Base-by-base conservation (phyloP, 2,888 invertebrate genomes). In the Lutraria lutraria region DNA sequence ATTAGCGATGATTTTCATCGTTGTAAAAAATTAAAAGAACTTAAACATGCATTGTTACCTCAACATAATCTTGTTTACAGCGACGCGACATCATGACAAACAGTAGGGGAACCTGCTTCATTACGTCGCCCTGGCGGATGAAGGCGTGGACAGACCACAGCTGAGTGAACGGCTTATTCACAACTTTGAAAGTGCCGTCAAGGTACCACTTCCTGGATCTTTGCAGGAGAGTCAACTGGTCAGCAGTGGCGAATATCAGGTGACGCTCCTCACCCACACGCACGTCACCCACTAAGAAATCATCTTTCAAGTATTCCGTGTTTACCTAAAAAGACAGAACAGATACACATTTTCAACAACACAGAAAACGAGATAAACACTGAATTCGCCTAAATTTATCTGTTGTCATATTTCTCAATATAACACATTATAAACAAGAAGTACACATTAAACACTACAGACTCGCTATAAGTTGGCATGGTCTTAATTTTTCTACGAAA, bases 51-150 rank as follows among this genome's bases (percentile, higher is more conserved):
- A 53, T n/a, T 53, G 53, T 53, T 53, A 15, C 53, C 15, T 53
- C 31, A 21, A 81, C 81, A 43, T 81, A 53, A 25, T 81, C 81
- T 43, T 81, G 81, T 43, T 81, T 81, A n/a, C 53, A 1, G 4
- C 15, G 29, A 19, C 53, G 34, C 19, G 81, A 81, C 81, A 68
- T 68, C 68, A 68, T n/a, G n/a, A n/a, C n/a, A n/a, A n/a, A n/a
- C n/a, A n/a, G n/a, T n/a, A n/a, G n/a, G n/a, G n/a, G n/a, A 29
- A 81, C 81, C 53, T 52, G 81, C 81, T 81, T 81, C 81, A 52
- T 81, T 21, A 81, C 53, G 19, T 81, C 81, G 0, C 81, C 81
- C 81, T 10, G 81, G 8, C 53, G 43, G 21, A 53, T 52, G 52
- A 52, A 81, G 52, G 53, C 53, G 1, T 81, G 81, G 34, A 81